Evolutionary conservation across 1,140 invertebrate species (phyloP).

Genomic region (Meteorus sp.): DNA sequence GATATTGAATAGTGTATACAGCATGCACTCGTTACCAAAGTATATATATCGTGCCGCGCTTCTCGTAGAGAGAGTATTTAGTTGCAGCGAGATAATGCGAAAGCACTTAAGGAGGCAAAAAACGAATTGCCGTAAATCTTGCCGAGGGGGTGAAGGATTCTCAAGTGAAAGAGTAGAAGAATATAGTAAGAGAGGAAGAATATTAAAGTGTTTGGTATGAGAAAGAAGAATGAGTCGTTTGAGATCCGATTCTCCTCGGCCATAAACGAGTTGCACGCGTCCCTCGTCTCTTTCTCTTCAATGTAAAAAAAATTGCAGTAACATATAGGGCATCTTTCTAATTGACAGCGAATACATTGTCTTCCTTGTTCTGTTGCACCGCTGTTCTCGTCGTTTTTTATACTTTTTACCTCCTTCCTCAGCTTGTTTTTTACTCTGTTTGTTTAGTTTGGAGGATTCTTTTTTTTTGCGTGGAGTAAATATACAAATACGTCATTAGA

Average conservation of each 20-base stretch:
- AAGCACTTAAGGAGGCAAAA: slow-evolving; percentile 40
- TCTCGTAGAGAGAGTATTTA: slow-evolving; percentile 33
- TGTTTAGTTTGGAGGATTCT: slow-evolving; percentile 10
- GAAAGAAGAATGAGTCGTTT: slow-evolving; percentile 46
- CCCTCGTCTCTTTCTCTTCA: slow-evolving; percentile 10
- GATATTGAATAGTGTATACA: slow-evolving; percentile 5
- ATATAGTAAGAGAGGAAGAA: slow-evolving; percentile 13
- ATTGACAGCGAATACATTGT: slow-evolving; percentile 33
- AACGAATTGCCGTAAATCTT: slow-evolving; percentile 43
- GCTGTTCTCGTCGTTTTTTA: background rate
- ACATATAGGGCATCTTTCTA: slow-evolving; percentile 1
- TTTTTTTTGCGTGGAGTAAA: too few relatives aligned
- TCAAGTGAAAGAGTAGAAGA: slow-evolving; percentile 5
- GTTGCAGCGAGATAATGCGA: slow-evolving; percentile 43
- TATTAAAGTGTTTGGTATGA: too few relatives aligned
- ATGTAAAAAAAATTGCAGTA: slow-evolving; percentile 4
- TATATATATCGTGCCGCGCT: slow-evolving; percentile 10
- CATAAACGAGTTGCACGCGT: slow-evolving; percentile 49
- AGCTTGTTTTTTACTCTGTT: slow-evolving; percentile 20
- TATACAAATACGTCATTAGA: too few relatives aligned
- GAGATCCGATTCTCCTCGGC: slow-evolving; percentile 53
- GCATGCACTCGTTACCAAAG: slow-evolving; percentile 6
- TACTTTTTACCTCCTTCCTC: background rate
- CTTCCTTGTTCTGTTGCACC: slow-evolving; percentile 29
- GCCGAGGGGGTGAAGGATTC: slow-evolving; percentile 21